These are phyloP conservation scores for Thysanoteuthis rhombus DNA, from an alignment of 2,888 invertebrate genomes.

Conservation along the genomic window DNA sequence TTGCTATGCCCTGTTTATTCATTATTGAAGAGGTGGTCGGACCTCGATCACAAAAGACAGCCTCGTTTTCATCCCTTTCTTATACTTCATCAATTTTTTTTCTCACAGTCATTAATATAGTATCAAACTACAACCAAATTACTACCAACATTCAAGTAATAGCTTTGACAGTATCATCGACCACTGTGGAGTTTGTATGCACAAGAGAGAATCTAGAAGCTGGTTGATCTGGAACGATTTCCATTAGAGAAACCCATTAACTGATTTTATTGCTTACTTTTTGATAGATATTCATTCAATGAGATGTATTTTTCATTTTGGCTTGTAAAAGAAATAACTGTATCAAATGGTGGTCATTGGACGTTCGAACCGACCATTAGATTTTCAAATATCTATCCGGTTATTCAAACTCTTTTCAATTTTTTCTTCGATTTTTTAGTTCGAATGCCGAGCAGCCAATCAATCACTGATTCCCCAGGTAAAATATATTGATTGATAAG, in stretches of 20 bases:
- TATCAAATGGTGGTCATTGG: not conserved
- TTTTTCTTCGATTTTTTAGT: not conserved
- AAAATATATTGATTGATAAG: not conserved
- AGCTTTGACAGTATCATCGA: too few relatives aligned
- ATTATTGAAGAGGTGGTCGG: too few relatives aligned
- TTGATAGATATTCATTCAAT: not conserved
- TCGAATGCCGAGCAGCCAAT: not conserved
- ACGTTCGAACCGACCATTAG: not conserved
- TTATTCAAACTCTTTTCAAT: not conserved
- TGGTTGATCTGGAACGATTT: not conserved
- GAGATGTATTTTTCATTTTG: not conserved
- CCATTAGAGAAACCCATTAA: not conserved
- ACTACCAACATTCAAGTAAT: too few relatives aligned
- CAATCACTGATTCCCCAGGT: not conserved
- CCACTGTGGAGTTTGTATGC: not conserved
- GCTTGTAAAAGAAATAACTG: too few relatives aligned
- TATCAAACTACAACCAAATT: too few relatives aligned
- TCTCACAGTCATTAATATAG: too few relatives aligned
- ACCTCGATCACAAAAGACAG: too few relatives aligned
- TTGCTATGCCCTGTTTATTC: too few relatives aligned
- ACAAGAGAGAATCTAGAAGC: not conserved
- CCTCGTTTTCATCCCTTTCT: too few relatives aligned
- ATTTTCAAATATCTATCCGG: not conserved
- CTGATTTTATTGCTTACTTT: not conserved
- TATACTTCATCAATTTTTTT: too few relatives aligned